Evolutionary conservation across 2,797 vertebrate species (phyloP), one percentile per base, ranked within the genome.

Genomic region (Morus bassanus): DNA sequence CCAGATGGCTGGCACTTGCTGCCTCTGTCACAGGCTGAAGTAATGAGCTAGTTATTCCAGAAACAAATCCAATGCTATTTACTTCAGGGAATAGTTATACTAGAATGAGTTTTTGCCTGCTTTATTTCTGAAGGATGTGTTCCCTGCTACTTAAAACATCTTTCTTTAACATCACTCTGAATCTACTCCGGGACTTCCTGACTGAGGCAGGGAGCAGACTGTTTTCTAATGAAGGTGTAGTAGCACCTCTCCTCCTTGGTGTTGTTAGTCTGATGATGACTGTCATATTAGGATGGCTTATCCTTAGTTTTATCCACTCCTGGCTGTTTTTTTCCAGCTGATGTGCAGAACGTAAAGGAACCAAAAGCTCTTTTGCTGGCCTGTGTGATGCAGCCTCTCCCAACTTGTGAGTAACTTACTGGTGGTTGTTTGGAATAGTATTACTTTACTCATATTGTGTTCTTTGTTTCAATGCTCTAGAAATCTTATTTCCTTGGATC

Each of bases 1-100:
- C 93, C 96, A 95, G 93, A 95, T 97, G 95, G 94, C 59, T 89
- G 68, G 51, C 75, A 94, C 82, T 95, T 92, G 85, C 96, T 95
- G 88, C 91, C 88, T 33, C 83, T 97, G 87, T 86, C 41, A 89
- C 39, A 43, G 87, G 86, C 92, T 86, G 91, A 87, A 54, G 68
- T 65, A 83, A 48, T 30, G 17, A 91, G 91, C 69, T 95, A 51
- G 16, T 74, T 39, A 59, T 50, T 92, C 64, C 81, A 92, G 75
- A 89, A 88, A 89, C 78, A 93, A 80, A 89, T 33, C 75, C n/a
- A 37, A 18, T 18, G 21, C 56, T 53, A 9, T 53, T 84, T 92
- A 57, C 83, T 45, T 48, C 67, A 68, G 90, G 74, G 80, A 92
- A 25, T 37, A 72, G 33, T 57, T 60, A 6, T 3, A 50, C 6